Conservation (phyloP, 30 jellyfish, hydroid and myxozoan species). For the Turritopsis dohrnii region DNA sequence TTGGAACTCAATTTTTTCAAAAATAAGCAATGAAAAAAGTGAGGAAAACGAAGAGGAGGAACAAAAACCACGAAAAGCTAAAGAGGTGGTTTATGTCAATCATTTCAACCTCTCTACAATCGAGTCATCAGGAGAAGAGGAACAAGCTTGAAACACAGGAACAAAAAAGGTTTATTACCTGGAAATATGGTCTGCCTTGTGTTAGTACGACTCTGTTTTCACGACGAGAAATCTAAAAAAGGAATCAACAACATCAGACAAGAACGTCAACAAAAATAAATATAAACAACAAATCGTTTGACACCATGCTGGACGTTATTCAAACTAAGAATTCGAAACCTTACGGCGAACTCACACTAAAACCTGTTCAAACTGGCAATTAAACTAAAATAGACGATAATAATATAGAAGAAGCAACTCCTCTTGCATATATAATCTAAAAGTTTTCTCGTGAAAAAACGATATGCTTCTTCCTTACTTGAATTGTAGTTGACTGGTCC, state of each 20-base stretch:
- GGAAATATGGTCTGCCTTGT: slow-evolving; percentile 65
- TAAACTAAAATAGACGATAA: no score
- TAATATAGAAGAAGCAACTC: no score
- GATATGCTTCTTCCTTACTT: slow-evolving; percentile 31
- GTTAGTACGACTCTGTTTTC: slow-evolving; percentile 59
- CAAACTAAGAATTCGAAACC: no score
- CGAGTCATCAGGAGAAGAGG: neutral
- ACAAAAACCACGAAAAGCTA: neutral
- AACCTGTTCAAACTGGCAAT: no score
- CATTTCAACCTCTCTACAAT: slow-evolving; percentile 1
- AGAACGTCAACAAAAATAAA: neutral
- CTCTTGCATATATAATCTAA: no score
- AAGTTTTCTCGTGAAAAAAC: no score
- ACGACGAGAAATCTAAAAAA: slow-evolving; percentile 40
- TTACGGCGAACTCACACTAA: no score
- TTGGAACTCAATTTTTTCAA: slow-evolving; percentile 28
- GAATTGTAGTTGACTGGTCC: slow-evolving; percentile 56
- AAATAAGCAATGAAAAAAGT: neutral
- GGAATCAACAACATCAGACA: neutral
- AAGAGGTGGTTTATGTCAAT: neutral
- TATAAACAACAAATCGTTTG: neutral
- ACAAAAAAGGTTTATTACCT: slow-evolving; percentile 25
- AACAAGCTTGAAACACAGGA: neutral
- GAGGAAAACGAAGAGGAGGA: neutral
- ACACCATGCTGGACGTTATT: neutral